phyloP scores from a whole-genome alignment of 2,888 invertebrate species.

The Ecliptopera silaceata region DNA sequence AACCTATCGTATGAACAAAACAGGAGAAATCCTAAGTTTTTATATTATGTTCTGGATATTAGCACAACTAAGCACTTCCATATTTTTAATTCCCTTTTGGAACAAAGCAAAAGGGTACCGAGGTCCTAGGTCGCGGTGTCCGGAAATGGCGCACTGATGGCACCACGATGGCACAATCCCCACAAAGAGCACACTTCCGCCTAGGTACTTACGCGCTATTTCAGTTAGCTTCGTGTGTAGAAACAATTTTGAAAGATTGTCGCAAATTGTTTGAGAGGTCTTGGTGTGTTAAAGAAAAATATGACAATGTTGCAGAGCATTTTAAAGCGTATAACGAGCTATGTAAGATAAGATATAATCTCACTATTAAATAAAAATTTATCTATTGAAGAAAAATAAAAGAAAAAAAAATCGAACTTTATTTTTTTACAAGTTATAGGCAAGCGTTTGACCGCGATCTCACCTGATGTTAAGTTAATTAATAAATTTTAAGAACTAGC shows the following conservation, averaged over 20 bases:
- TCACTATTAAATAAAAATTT: too few species aligned
- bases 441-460: too few species aligned
- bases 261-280: not conserved
- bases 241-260: conserved; percentile 1
- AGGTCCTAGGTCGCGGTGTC: conserved; percentile 7
- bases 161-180: conserved; percentile 18
- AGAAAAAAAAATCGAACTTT: too few species aligned
- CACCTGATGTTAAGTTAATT: too few species aligned
- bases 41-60: too few species aligned
- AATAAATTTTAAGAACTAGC: too few species aligned
- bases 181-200: conserved; percentile 20
- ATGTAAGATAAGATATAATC: too few species aligned
- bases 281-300: not conserved
- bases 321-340: not conserved
- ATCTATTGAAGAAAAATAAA: too few species aligned
- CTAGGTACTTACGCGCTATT: conserved; percentile 3
- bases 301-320: not conserved
- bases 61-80: not conserved
- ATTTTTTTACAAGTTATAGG: too few species aligned
- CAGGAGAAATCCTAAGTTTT: too few species aligned
- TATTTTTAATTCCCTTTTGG: not conserved
- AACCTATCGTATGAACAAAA: too few species aligned
- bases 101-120: conserved; percentile 10
- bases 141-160: conserved; percentile 27
- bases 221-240: not conserved